Conservation (phyloP, 2,113 vertebrate species). For the Platysternon megacephalum region DNA sequence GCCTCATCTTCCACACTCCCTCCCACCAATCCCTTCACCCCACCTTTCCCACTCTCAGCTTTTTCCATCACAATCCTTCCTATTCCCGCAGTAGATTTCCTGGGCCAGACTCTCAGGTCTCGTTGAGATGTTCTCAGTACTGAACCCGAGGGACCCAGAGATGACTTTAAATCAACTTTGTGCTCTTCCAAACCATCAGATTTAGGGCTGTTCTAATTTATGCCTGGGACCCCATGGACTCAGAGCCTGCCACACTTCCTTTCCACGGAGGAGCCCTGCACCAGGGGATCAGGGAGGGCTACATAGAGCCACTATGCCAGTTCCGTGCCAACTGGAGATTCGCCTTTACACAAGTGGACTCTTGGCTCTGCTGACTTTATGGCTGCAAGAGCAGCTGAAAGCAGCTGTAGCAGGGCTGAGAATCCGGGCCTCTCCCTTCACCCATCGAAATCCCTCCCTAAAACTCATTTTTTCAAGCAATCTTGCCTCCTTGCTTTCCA, state of each 20-base stretch:
- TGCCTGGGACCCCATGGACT: not conserved
- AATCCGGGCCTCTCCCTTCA: slow-evolving; percentile 57
- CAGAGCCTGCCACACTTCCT: slow-evolving; percentile 34
- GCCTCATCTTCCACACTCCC: slow-evolving; percentile 38
- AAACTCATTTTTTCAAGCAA: slow-evolving; percentile 57
- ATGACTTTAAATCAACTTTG: not conserved
- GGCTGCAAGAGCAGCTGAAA: slow-evolving; percentile 38
- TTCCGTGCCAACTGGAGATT: slow-evolving; percentile 38
- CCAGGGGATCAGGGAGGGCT: not conserved
- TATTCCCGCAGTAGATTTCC: not conserved
- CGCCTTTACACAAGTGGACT: not conserved
- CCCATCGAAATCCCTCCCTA: slow-evolving; percentile 64
- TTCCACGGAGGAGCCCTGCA: not conserved
- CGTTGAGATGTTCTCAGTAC: not conserved
- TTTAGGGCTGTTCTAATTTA: not conserved
- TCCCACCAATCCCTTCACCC: fast-evolving
- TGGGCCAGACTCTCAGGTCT: not conserved
- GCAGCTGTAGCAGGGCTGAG: not conserved
- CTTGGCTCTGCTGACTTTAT: slow-evolving; percentile 16
- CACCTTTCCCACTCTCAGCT: not conserved
- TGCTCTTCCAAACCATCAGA: not conserved
- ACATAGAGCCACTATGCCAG: not conserved
- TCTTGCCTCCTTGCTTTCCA: slow-evolving; percentile 25
- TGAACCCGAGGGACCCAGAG: not conserved
- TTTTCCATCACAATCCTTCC: not conserved